Evolutionary conservation across 2,797 vertebrate species (phyloP), one percentile per base, ranked within the genome.

Genomic region (Podarcis lilfordi): DNA sequence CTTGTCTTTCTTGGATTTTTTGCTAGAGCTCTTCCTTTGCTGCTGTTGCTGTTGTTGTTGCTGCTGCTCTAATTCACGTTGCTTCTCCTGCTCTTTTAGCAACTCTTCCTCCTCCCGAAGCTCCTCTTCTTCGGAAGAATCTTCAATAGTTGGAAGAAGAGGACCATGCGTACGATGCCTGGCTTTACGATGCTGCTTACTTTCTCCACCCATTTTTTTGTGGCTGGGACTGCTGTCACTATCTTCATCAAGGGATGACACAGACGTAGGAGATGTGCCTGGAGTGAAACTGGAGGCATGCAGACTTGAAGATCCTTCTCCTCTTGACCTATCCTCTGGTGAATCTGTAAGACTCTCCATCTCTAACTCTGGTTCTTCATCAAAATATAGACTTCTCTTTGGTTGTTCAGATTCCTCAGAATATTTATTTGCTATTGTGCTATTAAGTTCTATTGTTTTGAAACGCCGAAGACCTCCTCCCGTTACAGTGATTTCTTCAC

Each of bases 1-100:
- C 96, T 99, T 99, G 93, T 99, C 99, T 95, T 98, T 99, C 95
- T 99, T 99, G 5, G 99, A 99, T 94, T 99, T 99, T 96, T 99
- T 99, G 86, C 98, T 98, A 17, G 98, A 98, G 92, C 97, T 97
- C 93, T 98, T 99, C 85, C 96, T 96, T 95, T 87, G 98, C 97
- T 91, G 93, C 87, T 98, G 98, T 76, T 96, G 95, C 69, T 99
- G 98, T 91, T 98, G 99, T 92, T 98, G 98, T 92, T 98, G 98
- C 88, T 99, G 96, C 86, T 97, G 97, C 86, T 98, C 97, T 88
- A 97, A 93, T 88, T 98, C 98, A 78, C 97, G 96, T 72, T 99
- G 98, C 91, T 98, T 99, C 93, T 98, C 98, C 89, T 98, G 98
- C 91, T 99, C 99, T 88, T 97, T 98, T 83, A 99, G 94, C 50